Percentiles rank a stretch among this genome's conserved stretches.
Conservation (phyloP, 2,113 vertebrate species). For the Gyps fulvus region DNA sequence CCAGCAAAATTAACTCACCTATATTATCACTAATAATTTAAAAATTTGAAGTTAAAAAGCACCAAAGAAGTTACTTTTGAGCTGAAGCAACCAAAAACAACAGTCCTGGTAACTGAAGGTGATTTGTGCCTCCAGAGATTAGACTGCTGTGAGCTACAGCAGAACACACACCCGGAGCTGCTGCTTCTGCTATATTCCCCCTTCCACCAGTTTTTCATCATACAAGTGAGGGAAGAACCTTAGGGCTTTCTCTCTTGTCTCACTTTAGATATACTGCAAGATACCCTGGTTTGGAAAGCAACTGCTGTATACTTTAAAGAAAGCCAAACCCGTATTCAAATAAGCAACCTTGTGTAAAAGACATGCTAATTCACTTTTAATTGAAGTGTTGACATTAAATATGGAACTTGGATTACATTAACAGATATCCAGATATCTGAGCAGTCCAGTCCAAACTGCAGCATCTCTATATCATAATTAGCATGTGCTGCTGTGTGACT, state of each 20-base stretch:
- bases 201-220: neutral
- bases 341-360: neutral
- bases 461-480: neutral
- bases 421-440: neutral
- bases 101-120: neutral
- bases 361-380: neutral
- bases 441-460: neutral
- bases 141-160: neutral
- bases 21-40: neutral
- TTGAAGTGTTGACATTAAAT: neutral
- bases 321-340: neutral
- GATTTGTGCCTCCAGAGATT: neutral
- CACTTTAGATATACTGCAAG: neutral
- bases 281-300: neutral
- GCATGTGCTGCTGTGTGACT: neutral
- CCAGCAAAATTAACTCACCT: neutral
- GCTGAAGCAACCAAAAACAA: neutral
- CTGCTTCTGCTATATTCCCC: neutral
- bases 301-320: neutral
- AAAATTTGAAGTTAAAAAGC: neutral
- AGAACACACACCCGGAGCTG: neutral
- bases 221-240: neutral
- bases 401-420: neutral
- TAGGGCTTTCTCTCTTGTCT: neutral
- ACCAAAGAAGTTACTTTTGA: neutral